Conservation (phyloP, 1,140 invertebrate species). For the Pinna nobilis region DNA sequence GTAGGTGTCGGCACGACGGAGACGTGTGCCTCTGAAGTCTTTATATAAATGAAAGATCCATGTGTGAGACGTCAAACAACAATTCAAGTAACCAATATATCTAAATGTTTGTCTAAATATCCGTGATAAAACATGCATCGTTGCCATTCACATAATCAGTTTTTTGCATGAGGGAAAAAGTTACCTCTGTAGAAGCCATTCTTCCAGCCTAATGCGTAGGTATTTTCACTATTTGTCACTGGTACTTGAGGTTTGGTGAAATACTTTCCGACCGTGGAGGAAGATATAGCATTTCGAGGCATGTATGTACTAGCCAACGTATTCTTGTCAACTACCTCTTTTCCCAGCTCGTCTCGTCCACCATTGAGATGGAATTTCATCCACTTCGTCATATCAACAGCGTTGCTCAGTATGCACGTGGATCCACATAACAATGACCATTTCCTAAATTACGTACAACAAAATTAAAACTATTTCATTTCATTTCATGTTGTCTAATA, state of each 20-base stretch:
- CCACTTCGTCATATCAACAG: slow-evolving; percentile 47
- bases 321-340: slow-evolving; percentile 11
- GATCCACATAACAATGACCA: slow-evolving; percentile 41
- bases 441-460: no score
- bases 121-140: no score
- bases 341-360: slow-evolving; percentile 31
- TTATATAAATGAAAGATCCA: no score
- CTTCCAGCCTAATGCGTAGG: slow-evolving; percentile 42
- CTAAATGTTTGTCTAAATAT: no score
- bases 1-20: no score
- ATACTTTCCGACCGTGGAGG: slow-evolving; percentile 25
- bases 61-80: no score
- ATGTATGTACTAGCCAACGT: slow-evolving; percentile 22
- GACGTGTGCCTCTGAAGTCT: no score
- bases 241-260: slow-evolving; percentile 39
- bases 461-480: no score
- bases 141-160: no score
- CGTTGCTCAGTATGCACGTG: slow-evolving; percentile 37
- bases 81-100: no score
- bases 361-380: slow-evolving; percentile 44
- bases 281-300: slow-evolving; percentile 24
- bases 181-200: slow-evolving; percentile 48
- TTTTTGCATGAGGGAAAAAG: no score
- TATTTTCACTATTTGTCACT: slow-evolving; percentile 28
- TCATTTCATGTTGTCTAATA: no score